These are phyloP conservation scores for Gobiocypris rarus DNA, from an alignment of 2,113 vertebrate species.

Conservation along the genomic window DNA sequence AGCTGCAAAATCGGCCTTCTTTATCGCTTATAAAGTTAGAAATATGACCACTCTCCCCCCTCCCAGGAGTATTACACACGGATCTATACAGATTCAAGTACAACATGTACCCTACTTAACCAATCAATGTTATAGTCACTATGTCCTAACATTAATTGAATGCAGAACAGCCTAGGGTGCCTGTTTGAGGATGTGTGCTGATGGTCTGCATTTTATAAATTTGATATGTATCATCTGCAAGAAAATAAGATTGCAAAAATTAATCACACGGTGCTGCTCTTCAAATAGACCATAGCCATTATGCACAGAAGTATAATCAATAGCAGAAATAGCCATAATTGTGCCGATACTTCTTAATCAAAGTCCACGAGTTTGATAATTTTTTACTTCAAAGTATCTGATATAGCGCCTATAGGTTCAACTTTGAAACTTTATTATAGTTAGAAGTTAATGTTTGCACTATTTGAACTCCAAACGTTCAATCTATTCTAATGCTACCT, in stretches of 20 bases:
- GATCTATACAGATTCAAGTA: slow-evolving; percentile 35
- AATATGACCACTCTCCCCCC: neutral
- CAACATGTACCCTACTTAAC: slow-evolving; percentile 35
- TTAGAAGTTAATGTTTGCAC: neutral
- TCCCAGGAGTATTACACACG: neutral
- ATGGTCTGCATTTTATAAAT: slow-evolving; percentile 36
- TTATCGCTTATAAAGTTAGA: slow-evolving; percentile 37
- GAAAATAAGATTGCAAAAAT: neutral
- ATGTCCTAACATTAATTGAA: slow-evolving; percentile 40
- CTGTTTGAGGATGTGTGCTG: slow-evolving; percentile 18
- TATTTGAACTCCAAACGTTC: too few relatives aligned
- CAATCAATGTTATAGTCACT: slow-evolving; percentile 30
- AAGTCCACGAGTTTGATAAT: neutral
- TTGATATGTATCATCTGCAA: slow-evolving; percentile 26
- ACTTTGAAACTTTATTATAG: too few relatives aligned
- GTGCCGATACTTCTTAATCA: neutral
- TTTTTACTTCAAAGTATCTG: neutral
- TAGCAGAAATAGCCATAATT: neutral
- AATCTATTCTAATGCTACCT: too few relatives aligned
- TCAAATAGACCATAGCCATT: neutral
- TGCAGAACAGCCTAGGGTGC: slow-evolving; percentile 22
- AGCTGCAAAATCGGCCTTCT: slow-evolving; percentile 1
- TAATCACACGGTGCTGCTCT: neutral
- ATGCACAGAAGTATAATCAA: neutral
- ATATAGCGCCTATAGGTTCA: too few relatives aligned